Evolutionary conservation across 2,888 invertebrate species (phyloP), one percentile per base, ranked within the genome.

Genomic region (Lasioglossum vierecki): DNA sequence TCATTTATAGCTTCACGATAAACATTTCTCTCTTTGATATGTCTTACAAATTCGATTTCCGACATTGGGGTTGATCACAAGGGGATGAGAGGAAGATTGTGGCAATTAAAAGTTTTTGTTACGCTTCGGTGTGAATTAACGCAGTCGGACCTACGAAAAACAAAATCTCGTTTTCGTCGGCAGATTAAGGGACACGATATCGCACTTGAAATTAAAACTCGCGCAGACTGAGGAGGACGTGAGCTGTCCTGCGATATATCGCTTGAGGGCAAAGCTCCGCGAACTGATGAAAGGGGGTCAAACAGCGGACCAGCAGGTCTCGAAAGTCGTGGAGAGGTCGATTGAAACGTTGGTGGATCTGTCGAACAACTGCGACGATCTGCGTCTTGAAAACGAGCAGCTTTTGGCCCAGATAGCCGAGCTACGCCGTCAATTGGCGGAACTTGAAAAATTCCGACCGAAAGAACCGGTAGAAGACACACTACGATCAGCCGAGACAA

Each of bases 241-340:
- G 41, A 94, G 93, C 5, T 94, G 94, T 74, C 90, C 90, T 15
- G 93, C 93, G 74, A 79, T 94, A 76, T 93, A 94, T 88, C 93
- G 92, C 76, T 84, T 94, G 35, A 91, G 93, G 80, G 93, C 92
- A 30, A 94, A 94, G 82, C 86, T 95, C 70, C 90, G 92, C 0
- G 93, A 94, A 72, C 83, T 94, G 77, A 92, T 91, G 91, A 92
- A 92, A 82, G 93, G 90, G 39, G 92, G 90, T 22, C 88, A 91
- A 78, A 88, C 87, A 76, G 88, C 87, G 53, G 93, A 92, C 75
- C 89, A 91, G 75, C 91, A 91, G 76, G 92, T 92, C 39, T 83
- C 91, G 15, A 86, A 87, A 74, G 91, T 92, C 4, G 92, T 93
- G 53, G 92, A 93, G 78, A 91, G 89, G 81, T 93, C 94, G 53